phyloP scores from a whole-genome alignment of 1,140 invertebrate species.

The Bombus sylvicola region DNA sequence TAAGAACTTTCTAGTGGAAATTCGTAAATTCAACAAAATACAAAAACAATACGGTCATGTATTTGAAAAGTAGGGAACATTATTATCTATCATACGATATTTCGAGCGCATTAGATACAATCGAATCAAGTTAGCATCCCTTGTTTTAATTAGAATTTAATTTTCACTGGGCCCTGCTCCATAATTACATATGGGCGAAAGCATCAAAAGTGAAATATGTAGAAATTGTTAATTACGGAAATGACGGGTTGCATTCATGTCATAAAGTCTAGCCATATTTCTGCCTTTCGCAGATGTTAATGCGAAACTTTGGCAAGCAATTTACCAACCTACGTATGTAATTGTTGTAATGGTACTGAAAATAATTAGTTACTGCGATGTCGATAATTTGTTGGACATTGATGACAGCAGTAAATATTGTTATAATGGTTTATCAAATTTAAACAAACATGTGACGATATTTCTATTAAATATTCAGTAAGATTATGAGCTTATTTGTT shows the following conservation, averaged over 20 bases:
- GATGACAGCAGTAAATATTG: not conserved
- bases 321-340: not conserved
- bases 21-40: not conserved
- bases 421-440: not conserved
- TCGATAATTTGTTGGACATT: not conserved
- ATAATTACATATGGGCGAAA: not conserved
- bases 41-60: not conserved
- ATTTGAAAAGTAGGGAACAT: not conserved
- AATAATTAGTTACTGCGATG: not conserved
- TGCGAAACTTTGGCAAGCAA: not conserved
- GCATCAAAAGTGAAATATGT: too few relatives aligned
- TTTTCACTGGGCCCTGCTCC: not conserved
- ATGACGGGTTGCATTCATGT: not conserved
- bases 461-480: too few relatives aligned
- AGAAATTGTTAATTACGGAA: slow-evolving; percentile 7
- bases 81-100: not conserved
- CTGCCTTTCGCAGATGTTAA: not conserved
- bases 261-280: slow-evolving; percentile 5
- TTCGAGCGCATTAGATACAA: too few relatives aligned
- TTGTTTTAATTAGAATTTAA: slow-evolving; percentile 1
- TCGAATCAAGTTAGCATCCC: not conserved
- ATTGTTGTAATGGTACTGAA: not conserved
- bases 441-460: not conserved
- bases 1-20: not conserved
- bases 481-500: not conserved